A percentile compares a stretch with the other conserved stretches of the same genome.
phyloP scores from a whole-genome alignment of 2,113 vertebrate genomes.

The Campylomormyrus tamandua region DNA sequence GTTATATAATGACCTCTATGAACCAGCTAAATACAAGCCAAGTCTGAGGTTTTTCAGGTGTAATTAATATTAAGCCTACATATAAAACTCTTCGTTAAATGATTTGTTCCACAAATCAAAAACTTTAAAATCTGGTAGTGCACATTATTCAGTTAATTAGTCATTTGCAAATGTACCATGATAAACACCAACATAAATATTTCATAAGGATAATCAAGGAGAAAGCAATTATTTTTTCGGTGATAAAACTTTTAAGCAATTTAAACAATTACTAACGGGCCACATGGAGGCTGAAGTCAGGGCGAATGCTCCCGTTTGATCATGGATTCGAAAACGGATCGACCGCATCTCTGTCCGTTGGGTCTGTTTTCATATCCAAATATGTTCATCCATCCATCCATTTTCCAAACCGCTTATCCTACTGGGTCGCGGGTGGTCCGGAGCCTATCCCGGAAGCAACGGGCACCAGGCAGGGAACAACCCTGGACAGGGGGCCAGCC shows the following conservation, averaged over 20 bases:
- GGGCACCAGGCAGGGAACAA: too few relatives aligned
- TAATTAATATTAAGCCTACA: neutral
- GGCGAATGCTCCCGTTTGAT: neutral
- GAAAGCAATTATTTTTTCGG: neutral
- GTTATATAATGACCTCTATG: neutral
- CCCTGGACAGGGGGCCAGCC: too few relatives aligned
- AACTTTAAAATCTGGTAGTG: neutral
- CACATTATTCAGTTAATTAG: neutral
- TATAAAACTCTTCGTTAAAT: neutral
- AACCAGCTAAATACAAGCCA: neutral
- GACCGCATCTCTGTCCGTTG: neutral
- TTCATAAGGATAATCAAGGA: conserved; percentile 6
- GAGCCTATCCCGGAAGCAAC: too few relatives aligned
- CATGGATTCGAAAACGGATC: neutral
- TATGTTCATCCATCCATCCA: too few relatives aligned
- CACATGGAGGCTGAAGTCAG: neutral
- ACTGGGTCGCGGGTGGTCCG: too few relatives aligned
- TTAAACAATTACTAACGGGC: neutral
- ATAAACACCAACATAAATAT: neutral
- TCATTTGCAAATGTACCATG: neutral
- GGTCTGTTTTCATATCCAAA: neutral
- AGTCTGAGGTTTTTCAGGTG: neutral
- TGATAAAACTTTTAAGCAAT: neutral
- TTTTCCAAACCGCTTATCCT: too few relatives aligned
- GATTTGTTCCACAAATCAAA: neutral